phyloP scores from a whole-genome alignment of 2,888 invertebrate genomes.

The Melipona bicolor region DNA sequence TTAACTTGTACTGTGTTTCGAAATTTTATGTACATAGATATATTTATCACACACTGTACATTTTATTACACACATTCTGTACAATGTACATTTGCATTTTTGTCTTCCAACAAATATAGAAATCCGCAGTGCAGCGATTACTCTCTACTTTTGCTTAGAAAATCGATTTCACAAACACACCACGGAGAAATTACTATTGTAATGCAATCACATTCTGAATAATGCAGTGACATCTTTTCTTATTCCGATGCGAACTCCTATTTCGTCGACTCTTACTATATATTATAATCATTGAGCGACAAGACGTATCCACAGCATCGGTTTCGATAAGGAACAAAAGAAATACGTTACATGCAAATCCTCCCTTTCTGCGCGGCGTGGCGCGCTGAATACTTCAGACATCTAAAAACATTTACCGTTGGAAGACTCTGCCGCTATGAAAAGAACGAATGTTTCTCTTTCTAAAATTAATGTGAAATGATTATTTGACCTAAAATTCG shows the following conservation, averaged over 20 bases:
- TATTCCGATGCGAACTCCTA: not conserved
- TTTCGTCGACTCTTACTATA: not conserved
- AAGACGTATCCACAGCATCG: not conserved
- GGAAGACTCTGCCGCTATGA: too few relatives aligned
- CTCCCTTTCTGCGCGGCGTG: not conserved
- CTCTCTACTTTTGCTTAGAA: not conserved
- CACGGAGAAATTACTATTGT: not conserved
- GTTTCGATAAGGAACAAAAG: not conserved
- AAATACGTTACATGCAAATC: not conserved
- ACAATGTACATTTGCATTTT: too few relatives aligned
- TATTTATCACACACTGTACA: too few relatives aligned
- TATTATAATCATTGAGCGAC: not conserved
- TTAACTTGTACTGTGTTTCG: too few relatives aligned
- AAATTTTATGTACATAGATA: too few relatives aligned
- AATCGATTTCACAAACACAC: not conserved
- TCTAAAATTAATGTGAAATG: too few relatives aligned
- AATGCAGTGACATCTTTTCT: not conserved
- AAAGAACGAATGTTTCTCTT: too few relatives aligned
- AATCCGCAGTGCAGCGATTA: not conserved
- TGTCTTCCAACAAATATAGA: too few relatives aligned
- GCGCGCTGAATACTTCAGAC: not conserved
- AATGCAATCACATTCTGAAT: not conserved
- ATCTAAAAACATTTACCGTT: too few relatives aligned
- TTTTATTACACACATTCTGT: too few relatives aligned
- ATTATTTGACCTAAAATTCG: too few relatives aligned